Conservation (phyloP, 2,797 vertebrate genomes). For the Lagodon rhomboides region DNA sequence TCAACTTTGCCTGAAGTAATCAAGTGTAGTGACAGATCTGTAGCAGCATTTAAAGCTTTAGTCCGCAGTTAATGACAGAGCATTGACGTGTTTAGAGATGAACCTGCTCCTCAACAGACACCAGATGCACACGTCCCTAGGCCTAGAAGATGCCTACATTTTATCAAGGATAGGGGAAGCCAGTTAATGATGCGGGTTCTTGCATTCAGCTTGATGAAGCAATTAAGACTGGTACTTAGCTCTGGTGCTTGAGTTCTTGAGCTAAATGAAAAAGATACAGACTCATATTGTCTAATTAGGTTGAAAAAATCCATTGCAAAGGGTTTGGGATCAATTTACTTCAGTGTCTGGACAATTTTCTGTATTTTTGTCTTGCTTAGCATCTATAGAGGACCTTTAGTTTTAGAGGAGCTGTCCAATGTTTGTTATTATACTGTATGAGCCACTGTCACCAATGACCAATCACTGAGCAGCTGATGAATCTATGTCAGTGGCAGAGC, state of each 20-base stretch:
- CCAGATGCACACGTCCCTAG: background rate
- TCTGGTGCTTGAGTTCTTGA: background rate
- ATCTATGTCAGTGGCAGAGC: too few species aligned
- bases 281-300: background rate
- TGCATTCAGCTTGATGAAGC: constrained; percentile 9
- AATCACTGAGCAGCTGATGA: background rate
- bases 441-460: background rate
- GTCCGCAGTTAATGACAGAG: constrained; percentile 1
- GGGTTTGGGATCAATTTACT: background rate
- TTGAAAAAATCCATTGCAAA: background rate
- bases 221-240: background rate
- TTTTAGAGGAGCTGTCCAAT: background rate
- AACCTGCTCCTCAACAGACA: constrained; percentile 7
- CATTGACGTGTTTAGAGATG: background rate
- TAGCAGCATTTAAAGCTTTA: background rate
- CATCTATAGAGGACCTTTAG: background rate
- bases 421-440: background rate
- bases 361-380: too few species aligned
- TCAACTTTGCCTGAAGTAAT: background rate
- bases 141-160: background rate
- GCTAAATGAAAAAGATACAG: background rate
- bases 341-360: background rate
- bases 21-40: constrained; percentile 12
- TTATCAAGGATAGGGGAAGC: background rate
- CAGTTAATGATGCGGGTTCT: background rate